These are phyloP conservation scores for Molorchus minor DNA, from an alignment of 2,888 invertebrate genomes.

Conservation along the genomic window DNA sequence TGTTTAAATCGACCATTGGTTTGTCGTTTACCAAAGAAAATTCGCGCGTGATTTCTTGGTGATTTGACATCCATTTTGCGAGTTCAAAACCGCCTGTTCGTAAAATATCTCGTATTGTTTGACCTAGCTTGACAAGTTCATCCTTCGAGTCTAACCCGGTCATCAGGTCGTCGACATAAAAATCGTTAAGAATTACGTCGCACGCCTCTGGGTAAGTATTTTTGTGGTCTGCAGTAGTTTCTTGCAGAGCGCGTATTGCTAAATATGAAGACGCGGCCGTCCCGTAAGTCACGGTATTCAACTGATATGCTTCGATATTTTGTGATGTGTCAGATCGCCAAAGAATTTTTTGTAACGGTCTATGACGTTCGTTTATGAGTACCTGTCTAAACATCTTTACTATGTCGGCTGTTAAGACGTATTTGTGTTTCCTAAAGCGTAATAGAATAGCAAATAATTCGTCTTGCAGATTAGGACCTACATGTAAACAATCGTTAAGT, in stretches of 20 bases:
- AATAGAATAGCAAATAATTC: slow-evolving; percentile 23
- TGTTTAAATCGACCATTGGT: neutral
- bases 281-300: slow-evolving; percentile 33
- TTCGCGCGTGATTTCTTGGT: neutral
- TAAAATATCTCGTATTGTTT: slow-evolving; percentile 10
- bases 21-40: neutral
- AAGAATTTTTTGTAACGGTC: slow-evolving; percentile 23
- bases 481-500: slow-evolving; percentile 27
- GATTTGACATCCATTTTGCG: slow-evolving; percentile 23
- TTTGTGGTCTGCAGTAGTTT: slow-evolving; percentile 22
- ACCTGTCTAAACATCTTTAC: slow-evolving; percentile 31
- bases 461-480: slow-evolving; percentile 29
- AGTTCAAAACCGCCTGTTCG: slow-evolving; percentile 19
- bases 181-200: slow-evolving; percentile 20
- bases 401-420: slow-evolving; percentile 28
- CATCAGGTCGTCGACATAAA: slow-evolving; percentile 34
- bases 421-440: slow-evolving; percentile 23
- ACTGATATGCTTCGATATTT: slow-evolving; percentile 24
- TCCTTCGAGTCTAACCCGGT: slow-evolving; percentile 21
- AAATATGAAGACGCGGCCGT: slow-evolving; percentile 30
- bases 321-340: slow-evolving; percentile 24
- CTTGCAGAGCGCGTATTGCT: slow-evolving; percentile 28
- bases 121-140: slow-evolving; percentile 10
- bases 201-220: slow-evolving; percentile 10
- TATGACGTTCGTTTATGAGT: slow-evolving; percentile 9